Base-by-base conservation (phyloP, 2,888 invertebrate genomes). In the Trichogramma dendrolimi region DNA sequence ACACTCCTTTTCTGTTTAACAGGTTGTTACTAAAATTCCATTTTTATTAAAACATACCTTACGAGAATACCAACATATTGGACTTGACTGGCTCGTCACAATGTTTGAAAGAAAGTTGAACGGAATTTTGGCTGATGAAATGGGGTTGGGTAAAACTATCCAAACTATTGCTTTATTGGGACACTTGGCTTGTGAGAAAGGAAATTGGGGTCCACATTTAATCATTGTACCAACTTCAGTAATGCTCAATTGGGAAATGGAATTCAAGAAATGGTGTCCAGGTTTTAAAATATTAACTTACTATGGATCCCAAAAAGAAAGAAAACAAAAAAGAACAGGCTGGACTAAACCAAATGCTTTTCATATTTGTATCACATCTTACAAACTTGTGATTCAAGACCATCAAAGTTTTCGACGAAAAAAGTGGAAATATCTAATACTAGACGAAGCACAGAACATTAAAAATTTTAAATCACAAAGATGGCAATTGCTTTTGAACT, bases 161-260 rank as follows among this genome's bases (percentile, higher is more conserved):
- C 97, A 96, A 83, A 97, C 96, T 0, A 96, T 97, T 73, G 92
- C 96, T 6, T 83, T 97, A 68, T 81, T 97, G 66, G 94, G 96
- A 39, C 96, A 97, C 82, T 82, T 97, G 69, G 97, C 97, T 38
- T 92, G 94, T 72, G 94, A 94, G 74, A 89, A 89, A 74, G 86
- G 87, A 79, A 82, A 94, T 77, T 99, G 99, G 99, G 99, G 99
- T 43, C 99, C 99, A 59, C 99, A 99, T 85, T 84, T 99, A 39
- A 96, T 99, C 70, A 92, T 99, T 67, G 99, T 99, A 69, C 99
- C 99, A 63, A 99, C 99, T 11, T 97, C 97, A 69, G 98, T 99
- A 56, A 96, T 99, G 91, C 85, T 99, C 66, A 99, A 99, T 82
- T 99, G 99, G 99, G 99, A 99, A 83, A 95, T 98, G 94, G 99